phyloP scores from a whole-genome alignment of 2,888 invertebrate genomes.

The Nasonia oneida region DNA sequence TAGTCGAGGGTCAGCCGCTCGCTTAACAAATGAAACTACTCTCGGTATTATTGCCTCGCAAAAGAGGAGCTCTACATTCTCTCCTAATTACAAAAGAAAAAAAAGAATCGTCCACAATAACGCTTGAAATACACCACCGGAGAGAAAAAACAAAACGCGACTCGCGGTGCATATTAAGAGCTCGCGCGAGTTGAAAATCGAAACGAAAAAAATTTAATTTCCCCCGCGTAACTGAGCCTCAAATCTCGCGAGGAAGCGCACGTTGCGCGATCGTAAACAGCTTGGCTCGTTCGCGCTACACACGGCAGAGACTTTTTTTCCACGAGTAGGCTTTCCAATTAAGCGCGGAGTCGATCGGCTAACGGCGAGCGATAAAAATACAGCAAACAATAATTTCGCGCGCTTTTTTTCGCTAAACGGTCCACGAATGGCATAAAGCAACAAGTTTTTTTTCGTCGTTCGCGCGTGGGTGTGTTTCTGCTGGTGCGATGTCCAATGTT shows the following conservation, averaged over 20 bases:
- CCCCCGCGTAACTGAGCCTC: not conserved
- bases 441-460: conserved; percentile 30
- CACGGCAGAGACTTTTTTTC: conserved; percentile 65
- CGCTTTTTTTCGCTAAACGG: not conserved
- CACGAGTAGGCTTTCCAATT: conserved; percentile 72
- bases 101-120: not conserved
- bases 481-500: not conserved
- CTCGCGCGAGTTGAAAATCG: not conserved
- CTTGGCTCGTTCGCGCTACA: conserved; percentile 69
- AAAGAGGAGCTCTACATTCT: not conserved
- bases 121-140: not conserved
- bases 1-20: not conserved
- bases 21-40: conserved; percentile 1
- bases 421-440: conserved; percentile 18
- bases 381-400: conserved; percentile 52
- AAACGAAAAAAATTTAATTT: conserved; percentile 46
- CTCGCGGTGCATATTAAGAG: not conserved
- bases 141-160: not conserved
- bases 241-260: conserved; percentile 68
- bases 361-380: conserved; percentile 72
- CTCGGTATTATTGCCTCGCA: not conserved
- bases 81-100: not conserved
- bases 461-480: not conserved
- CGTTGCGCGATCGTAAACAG: conserved; percentile 77
- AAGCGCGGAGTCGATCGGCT: conserved; percentile 74